Evolutionary conservation across 2,113 vertebrate species (phyloP).

Genomic region (Elephantulus edwardii): DNA sequence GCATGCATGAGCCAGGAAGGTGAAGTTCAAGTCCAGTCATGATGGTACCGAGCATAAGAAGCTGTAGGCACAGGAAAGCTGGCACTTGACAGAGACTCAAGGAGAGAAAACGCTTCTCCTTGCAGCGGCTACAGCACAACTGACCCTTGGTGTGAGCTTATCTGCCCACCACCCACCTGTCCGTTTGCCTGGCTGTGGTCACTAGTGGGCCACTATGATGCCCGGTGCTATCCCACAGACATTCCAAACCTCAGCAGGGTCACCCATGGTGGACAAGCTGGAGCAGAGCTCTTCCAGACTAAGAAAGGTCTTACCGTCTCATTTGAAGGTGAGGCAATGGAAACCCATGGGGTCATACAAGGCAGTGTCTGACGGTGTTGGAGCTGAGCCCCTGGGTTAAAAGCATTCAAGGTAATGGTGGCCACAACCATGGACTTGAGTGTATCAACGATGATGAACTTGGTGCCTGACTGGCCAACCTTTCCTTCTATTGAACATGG

Average conservation of each 20-base stretch:
- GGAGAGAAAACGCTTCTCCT: not conserved
- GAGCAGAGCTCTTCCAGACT: not conserved
- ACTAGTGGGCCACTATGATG: not conserved
- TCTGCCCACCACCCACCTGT: not conserved
- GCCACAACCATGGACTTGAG: not conserved
- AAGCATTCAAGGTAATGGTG: not conserved
- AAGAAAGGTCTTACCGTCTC: not conserved
- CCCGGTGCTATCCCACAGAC: not conserved
- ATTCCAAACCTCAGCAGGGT: not conserved
- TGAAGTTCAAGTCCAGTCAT: not conserved
- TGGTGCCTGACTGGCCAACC: not conserved
- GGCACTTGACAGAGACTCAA: not conserved
- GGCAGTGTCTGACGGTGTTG: not conserved
- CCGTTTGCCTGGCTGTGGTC: not conserved
- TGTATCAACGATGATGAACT: not conserved
- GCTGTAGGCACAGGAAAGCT: too few relatives aligned
- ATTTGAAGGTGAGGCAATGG: not conserved
- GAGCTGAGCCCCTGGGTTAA: not conserved
- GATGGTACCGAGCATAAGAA: not conserved
- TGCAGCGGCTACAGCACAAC: rapidly evolving
- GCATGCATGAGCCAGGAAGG: rapidly evolving
- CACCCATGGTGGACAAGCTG: not conserved
- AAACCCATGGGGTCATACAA: not conserved
- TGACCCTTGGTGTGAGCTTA: not conserved
- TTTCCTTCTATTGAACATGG: not conserved